Evolutionary conservation across 2,888 invertebrate species (phyloP), one percentile per base, ranked within the genome.

Genomic region (Drosophila paramelanica): DNA sequence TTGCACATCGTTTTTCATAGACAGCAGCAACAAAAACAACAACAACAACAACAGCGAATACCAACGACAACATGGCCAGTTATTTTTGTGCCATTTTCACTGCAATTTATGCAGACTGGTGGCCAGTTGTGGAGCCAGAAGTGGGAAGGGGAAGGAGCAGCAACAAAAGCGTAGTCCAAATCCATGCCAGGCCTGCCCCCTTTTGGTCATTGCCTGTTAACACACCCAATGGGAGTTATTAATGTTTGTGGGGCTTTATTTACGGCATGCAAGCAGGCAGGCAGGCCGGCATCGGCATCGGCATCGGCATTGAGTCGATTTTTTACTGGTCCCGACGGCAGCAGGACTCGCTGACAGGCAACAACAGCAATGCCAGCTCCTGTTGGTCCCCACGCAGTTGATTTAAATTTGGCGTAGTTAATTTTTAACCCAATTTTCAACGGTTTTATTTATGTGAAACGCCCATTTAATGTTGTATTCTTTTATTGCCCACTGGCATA

Each of bases 151-250:
- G 27, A 14, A 36, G 27, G 3, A 42, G 31, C 23, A 49, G 39
- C 59, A 53, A 61, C 77, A 62, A 73, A 73, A 82, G 71, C 73
- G 68, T 66, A 79, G 79, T 73, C 78, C 68, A 85, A 83, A 83
- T 86, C 84, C 79, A 72, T 75, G 77, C 79, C 81, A 59, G 70
- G 64, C 45, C 80, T 69, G 79, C 68, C 83, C 82, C 84, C 70
- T 74, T 80, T 81, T 79, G 81, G 86, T 74, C 84, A 89, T 84
- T 79, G 86, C 82, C 79, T 88, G 89, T 90, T 89, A 89, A 89
- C 89, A 90, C 90, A 88, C 90, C 90, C 86, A 77, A 73, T 85
- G 79, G 80, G 87, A 88, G 88, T 87, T 89, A 88, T 89, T 89
- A 88, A 88, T 88, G 87, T 88, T 85, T 85, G 81, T 59, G 75